Evolutionary conservation across 2,888 invertebrate species (phyloP).

Genomic region (Meiosimyza decipiens): DNA sequence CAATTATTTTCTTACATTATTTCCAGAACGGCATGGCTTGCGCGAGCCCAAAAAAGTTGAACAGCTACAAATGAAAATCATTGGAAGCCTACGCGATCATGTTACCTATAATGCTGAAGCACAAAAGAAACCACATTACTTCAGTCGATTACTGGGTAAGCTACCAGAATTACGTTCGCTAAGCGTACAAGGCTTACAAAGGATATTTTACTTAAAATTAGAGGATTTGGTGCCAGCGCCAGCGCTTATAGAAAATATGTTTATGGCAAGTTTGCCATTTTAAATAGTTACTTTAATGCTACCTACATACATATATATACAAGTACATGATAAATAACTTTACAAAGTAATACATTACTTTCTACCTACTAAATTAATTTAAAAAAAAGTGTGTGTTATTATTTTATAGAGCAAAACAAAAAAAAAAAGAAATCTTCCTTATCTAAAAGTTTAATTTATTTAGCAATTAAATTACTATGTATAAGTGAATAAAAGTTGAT

Average conservation of each 20-base stretch:
- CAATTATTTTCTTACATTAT: no score
- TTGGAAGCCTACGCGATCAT: constrained; percentile 94
- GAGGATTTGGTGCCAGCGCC: constrained; percentile 93
- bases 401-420: constrained; percentile 5
- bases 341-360: background rate
- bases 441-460: background rate
- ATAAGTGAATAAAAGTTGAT: no score
- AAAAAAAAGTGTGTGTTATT: background rate
- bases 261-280: constrained; percentile 93
- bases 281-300: constrained; percentile 66
- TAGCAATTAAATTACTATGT: no score
- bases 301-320: background rate
- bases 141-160: constrained; percentile 91
- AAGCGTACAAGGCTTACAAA: constrained; percentile 92
- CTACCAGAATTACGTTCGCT: constrained; percentile 92
- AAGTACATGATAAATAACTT: no score
- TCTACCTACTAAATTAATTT: background rate
- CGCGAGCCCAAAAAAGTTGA: constrained; percentile 93
- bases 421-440: constrained; percentile 12
- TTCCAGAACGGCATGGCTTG: constrained; percentile 89
- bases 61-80: constrained; percentile 95
- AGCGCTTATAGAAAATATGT: constrained; percentile 94
- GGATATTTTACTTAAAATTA: constrained; percentile 93
- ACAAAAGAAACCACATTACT: constrained; percentile 91
- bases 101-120: constrained; percentile 92